These are phyloP conservation scores for Drosophila kanapiae DNA, from an alignment of 1,140 invertebrate species.

Conservation along the genomic window DNA sequence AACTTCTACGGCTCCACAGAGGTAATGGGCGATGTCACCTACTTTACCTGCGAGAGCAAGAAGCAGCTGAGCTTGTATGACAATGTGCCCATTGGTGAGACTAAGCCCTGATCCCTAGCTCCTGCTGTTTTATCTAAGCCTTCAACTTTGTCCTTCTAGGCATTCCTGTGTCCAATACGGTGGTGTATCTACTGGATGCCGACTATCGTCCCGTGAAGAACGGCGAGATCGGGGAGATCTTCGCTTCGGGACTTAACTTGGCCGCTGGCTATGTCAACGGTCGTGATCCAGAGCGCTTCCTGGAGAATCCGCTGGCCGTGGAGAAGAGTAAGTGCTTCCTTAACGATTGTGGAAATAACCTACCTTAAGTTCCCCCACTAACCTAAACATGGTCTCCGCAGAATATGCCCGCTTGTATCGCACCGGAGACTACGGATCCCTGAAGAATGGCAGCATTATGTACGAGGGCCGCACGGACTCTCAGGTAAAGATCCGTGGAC, in stretches of 20 bases:
- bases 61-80: conserved; percentile 88
- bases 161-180: conserved; percentile 91
- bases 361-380: neutral
- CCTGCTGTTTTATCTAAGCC: conserved; percentile 85
- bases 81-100: conserved; percentile 92
- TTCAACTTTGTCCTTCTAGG: conserved; percentile 42
- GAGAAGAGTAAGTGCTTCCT: conserved; percentile 87
- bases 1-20: conserved; percentile 97
- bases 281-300: conserved; percentile 90
- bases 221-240: conserved; percentile 92
- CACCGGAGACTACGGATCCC: conserved; percentile 93
- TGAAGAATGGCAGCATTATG: conserved; percentile 89
- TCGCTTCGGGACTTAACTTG: conserved; percentile 91
- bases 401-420: conserved; percentile 90
- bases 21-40: conserved; percentile 93
- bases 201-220: conserved; percentile 89
- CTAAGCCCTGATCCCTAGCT: neutral
- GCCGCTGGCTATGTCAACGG: conserved; percentile 92
- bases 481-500: conserved; percentile 94
- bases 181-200: conserved; percentile 91
- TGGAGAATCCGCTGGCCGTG: conserved; percentile 89
- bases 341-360: neutral
- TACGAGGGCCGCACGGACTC: conserved; percentile 94
- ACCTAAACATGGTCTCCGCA: conserved; percentile 62
- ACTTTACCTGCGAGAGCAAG: conserved; percentile 86